Evolutionary conservation across 2,797 vertebrate species (phyloP).

Genomic region (Coilia nasus): DNA sequence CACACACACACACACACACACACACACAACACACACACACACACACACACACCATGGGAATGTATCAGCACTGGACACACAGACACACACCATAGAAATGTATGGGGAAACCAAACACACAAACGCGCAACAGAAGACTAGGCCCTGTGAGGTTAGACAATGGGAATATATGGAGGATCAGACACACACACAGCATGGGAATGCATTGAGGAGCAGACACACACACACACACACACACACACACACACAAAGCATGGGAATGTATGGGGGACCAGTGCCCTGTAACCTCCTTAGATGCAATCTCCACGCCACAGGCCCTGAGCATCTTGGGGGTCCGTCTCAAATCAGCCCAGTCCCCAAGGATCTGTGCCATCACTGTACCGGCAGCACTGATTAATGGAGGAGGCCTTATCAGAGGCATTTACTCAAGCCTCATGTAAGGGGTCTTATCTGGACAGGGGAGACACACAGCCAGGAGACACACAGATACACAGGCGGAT

Average conservation of each 20-base stretch:
- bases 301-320: not conserved
- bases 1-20: no score
- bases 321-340: not conserved
- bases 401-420: not conserved
- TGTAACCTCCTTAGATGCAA: not conserved
- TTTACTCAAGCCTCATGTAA: not conserved
- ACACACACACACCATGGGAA: no score
- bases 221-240: no score
- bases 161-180: no score
- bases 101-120: no score
- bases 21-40: no score
- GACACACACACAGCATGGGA: no score
- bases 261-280: not conserved
- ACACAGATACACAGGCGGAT: not conserved
- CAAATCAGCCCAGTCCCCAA: not conserved
- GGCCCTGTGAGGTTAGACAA: no score
- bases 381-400: not conserved
- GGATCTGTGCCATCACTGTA: not conserved
- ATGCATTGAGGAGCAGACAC: no score
- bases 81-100: no score
- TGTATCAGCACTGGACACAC: no score
- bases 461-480: not conserved
- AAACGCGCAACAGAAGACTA: no score
- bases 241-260: not conserved
- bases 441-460: not conserved